Conservation (phyloP, 37 sponge, comb jelly and placozoan genomes). For the Agelas oroides region DNA sequence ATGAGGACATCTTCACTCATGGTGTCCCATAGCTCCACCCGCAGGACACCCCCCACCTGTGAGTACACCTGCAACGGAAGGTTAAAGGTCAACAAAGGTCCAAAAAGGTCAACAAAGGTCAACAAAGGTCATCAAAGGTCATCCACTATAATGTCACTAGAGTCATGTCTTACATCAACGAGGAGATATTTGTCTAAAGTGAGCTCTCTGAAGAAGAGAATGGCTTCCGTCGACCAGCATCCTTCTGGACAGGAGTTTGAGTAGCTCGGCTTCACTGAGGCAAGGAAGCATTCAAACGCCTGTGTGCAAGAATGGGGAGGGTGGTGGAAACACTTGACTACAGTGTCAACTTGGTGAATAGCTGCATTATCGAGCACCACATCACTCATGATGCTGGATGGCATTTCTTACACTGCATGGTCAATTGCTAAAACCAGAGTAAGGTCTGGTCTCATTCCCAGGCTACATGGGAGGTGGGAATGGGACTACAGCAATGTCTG, state of each 20-base stretch:
- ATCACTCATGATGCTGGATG: too few species aligned
- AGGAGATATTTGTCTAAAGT: slow-evolving; percentile 52
- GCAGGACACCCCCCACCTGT: slow-evolving; percentile 58
- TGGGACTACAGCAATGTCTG: too few species aligned
- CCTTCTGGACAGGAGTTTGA: slow-evolving; percentile 42
- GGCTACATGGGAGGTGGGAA: too few species aligned
- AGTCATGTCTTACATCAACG: slow-evolving; percentile 55
- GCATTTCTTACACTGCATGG: too few species aligned
- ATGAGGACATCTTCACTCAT: slow-evolving; percentile 48
- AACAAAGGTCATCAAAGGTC: too few species aligned
- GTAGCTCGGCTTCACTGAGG: slow-evolving; percentile 66
- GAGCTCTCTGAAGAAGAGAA: slow-evolving; percentile 44
- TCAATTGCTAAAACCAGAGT: too few species aligned
- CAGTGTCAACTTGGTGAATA: too few species aligned
- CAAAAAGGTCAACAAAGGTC: not conserved
- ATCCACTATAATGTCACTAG: too few species aligned
- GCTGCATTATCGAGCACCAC: too few species aligned
- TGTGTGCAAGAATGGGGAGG: not conserved
- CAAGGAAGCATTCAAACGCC: slow-evolving; percentile 87
- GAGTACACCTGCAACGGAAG: slow-evolving; percentile 68
- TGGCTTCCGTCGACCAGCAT: slow-evolving; percentile 70
- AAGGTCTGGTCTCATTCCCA: too few species aligned
- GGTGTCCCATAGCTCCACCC: slow-evolving; percentile 78
- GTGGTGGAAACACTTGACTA: too few species aligned
- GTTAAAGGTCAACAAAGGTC: not conserved